These are phyloP conservation scores for Aspidoscelis tigris DNA, from an alignment of 2,113 vertebrate genomes.

Conservation along the genomic window DNA sequence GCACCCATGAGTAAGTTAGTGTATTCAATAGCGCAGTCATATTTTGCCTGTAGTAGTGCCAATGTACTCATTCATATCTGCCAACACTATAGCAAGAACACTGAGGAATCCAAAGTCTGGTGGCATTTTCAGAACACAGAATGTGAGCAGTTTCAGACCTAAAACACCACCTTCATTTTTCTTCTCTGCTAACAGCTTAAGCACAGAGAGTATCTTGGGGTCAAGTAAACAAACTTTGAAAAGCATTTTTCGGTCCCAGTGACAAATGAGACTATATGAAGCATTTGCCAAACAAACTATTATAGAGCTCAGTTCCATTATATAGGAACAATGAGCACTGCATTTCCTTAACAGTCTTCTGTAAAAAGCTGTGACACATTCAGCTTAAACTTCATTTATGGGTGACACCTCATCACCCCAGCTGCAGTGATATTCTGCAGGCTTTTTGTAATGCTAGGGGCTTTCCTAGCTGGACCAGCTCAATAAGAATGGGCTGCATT, in stretches of 20 bases:
- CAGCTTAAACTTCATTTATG: background rate
- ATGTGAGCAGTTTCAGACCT: background rate
- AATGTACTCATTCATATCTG: background rate
- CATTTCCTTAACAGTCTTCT: background rate
- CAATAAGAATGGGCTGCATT: background rate
- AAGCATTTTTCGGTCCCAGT: conserved; percentile 1
- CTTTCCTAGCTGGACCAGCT: background rate
- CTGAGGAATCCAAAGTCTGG: background rate
- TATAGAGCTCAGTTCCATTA: background rate
- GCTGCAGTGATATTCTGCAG: background rate
- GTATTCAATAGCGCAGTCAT: background rate
- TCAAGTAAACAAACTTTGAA: conserved; percentile 21
- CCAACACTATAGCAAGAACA: background rate
- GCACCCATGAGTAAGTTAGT: background rate
- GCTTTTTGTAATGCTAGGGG: background rate
- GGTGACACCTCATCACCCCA: background rate
- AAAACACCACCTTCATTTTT: background rate
- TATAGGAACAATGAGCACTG: background rate
- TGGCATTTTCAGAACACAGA: background rate
- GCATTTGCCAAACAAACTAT: background rate
- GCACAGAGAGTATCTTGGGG: background rate
- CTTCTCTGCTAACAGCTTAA: conserved; percentile 3
- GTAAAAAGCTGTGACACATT: background rate
- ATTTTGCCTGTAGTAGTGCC: conserved; percentile 1
- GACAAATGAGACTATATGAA: conserved; percentile 4